phyloP scores from a whole-genome alignment of 2,888 invertebrate species.

The Epirrita christyi region DNA sequence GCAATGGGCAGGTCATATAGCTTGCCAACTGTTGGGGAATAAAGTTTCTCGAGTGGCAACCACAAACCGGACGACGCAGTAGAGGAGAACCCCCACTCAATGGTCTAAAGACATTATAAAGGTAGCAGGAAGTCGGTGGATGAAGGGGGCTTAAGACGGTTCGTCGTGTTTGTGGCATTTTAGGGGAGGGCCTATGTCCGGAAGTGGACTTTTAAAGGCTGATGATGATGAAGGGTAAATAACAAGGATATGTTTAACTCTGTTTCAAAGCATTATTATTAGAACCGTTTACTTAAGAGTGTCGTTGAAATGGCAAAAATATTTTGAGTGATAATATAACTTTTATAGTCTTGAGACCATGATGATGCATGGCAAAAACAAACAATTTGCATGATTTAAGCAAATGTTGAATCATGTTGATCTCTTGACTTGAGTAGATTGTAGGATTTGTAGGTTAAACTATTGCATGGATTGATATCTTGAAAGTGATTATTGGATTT shows the following conservation, averaged over 20 bases:
- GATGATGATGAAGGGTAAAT: not conserved
- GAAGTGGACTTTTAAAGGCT: no score
- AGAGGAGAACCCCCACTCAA: no score
- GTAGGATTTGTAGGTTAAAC: slow-evolving; percentile 8
- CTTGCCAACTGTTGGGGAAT: no score
- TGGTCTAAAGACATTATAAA: no score
- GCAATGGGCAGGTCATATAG: no score
- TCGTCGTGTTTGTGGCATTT: no score
- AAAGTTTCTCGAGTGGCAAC: no score
- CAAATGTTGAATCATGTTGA: not conserved
- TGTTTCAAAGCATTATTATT: slow-evolving; percentile 29
- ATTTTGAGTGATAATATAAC: slow-evolving; percentile 17
- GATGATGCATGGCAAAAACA: not conserved
- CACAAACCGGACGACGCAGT: no score
- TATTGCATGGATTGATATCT: not conserved
- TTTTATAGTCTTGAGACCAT: slow-evolving; percentile 13
- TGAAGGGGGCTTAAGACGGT: no score
- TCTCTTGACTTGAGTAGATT: slow-evolving; percentile 5
- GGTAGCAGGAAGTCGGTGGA: no score
- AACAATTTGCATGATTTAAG: not conserved
- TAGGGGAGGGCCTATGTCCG: no score
- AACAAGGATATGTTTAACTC: slow-evolving; percentile 27
- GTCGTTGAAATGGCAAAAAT: slow-evolving; percentile 24
- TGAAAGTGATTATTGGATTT: not conserved
- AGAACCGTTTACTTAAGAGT: slow-evolving; percentile 23